Base-by-base conservation (phyloP, 2,888 invertebrate species). In the Microdon myrmicae region DNA sequence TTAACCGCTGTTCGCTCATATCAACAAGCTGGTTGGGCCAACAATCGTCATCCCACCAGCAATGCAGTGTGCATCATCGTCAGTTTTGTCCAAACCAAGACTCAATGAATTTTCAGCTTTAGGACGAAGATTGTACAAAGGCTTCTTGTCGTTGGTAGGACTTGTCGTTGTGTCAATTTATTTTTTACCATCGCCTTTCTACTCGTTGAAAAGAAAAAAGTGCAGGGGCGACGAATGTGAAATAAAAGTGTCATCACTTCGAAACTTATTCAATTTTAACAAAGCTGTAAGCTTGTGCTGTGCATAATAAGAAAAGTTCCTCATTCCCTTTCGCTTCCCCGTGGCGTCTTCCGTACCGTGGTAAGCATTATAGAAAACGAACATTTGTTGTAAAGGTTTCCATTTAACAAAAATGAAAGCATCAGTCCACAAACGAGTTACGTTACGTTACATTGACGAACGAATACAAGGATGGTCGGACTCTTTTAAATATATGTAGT, bases 241-340 rank as follows among this genome's bases (percentile, higher is more conserved):
- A 58, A 58, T 58, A 64, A 64, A 58, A 58, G 45, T 58, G 64
- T 64, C 64, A 64, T 58, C 64, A 53, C 67, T 68, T 64, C 59
- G 59, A 68, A 68, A 68, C 68, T 68, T 68, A 68, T 68, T 67
- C 68, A 68, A 68, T 68, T 68, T 68, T 67, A 55, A 68, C 68
- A 67, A 68, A 68, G 67, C 67, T 67, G 58, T 64, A 64, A 64
- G 64, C 64, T 64, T 37, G 58, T 61, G 53, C 48, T 51, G 28
- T 68, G 64, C 67, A 68, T 67, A 68, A 68, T 68, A 68, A 67
- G 67, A 54, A 56, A 64, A 49, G 53, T 59, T 59, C 35, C 17
- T 32, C 44, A 47, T 64, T 56, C 31, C 16, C 25, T 28, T 47
- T 47, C 32, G 53, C 47, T 47, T 38, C 29, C 32, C 51, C 43